Conservation (phyloP, 2,888 invertebrate genomes). For the Sinotaia quadrata region DNA sequence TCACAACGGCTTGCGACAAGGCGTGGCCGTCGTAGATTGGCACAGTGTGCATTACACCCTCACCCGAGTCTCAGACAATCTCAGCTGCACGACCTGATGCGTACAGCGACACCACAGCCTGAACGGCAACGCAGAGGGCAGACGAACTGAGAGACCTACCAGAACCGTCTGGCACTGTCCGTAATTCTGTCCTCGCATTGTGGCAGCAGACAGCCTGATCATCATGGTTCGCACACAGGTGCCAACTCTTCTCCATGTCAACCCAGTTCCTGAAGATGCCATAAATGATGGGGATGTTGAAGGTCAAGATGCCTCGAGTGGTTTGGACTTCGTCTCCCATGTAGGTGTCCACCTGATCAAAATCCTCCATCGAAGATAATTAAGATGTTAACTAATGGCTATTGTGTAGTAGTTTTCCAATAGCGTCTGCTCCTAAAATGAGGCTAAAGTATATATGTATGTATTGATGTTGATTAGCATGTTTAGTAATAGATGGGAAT, state of each 20-base stretch:
- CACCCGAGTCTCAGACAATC: conserved; percentile 94
- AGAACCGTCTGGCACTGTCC: conserved; percentile 94
- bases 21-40: conserved; percentile 76
- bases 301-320: conserved; percentile 36
- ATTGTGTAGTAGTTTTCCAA: too few species aligned
- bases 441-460: too few species aligned
- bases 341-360: conserved; percentile 36
- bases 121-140: conserved; percentile 93
- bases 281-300: conserved; percentile 60
- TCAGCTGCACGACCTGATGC: conserved; percentile 95
- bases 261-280: conserved; percentile 68
- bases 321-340: conserved; percentile 37
- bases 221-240: conserved; percentile 92
- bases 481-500: too few species aligned
- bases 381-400: too few species aligned
- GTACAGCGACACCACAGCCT: conserved; percentile 92
- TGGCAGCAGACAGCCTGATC: conserved; percentile 88
- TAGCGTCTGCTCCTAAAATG: too few species aligned
- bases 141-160: conserved; percentile 86
- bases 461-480: too few species aligned
- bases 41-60: conserved; percentile 94
- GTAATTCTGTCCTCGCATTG: conserved; percentile 83
- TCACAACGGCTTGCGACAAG: conserved; percentile 57
- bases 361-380: conserved; percentile 37
- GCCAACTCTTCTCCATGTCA: conserved; percentile 64